These are phyloP conservation scores for Oryzaephilus surinamensis DNA, from an alignment of 1,140 invertebrate genomes.

Conservation along the genomic window DNA sequence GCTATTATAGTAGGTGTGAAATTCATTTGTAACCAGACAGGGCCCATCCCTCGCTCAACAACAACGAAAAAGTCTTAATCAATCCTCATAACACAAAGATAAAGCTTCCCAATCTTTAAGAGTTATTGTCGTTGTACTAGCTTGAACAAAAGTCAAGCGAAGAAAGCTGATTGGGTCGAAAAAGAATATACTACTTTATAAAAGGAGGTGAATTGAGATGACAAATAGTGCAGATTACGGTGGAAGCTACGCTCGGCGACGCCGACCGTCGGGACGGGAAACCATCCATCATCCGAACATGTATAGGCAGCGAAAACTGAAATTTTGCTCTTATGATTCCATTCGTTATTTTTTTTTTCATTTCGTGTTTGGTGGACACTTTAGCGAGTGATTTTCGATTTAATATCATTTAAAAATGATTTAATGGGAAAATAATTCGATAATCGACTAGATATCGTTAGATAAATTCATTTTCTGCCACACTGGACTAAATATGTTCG, in stretches of 20 bases:
- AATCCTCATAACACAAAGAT: constrained; percentile 32
- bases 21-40: constrained; percentile 32
- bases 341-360: too few species aligned
- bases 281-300: constrained; percentile 27
- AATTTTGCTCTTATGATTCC: too few species aligned
- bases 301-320: too few species aligned
- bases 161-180: constrained; percentile 29
- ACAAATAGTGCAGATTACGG: constrained; percentile 31
- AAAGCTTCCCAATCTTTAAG: constrained; percentile 25
- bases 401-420: too few species aligned
- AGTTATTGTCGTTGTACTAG: constrained; percentile 27
- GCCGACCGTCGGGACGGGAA: constrained; percentile 28
- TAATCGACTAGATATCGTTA: too few species aligned
- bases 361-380: too few species aligned
- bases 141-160: constrained; percentile 28
- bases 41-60: constrained; percentile 16
- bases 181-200: constrained; percentile 32
- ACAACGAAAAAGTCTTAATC: constrained; percentile 25
- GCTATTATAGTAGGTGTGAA: constrained; percentile 34
- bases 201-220: constrained; percentile 32
- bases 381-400: too few species aligned
- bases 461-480: too few species aligned
- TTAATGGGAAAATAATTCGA: too few species aligned
- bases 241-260: constrained; percentile 25
- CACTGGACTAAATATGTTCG: too few species aligned